These are phyloP conservation scores for Drosophila nr. fundita DNA, from an alignment of 2,888 invertebrate genomes.

Conservation along the genomic window DNA sequence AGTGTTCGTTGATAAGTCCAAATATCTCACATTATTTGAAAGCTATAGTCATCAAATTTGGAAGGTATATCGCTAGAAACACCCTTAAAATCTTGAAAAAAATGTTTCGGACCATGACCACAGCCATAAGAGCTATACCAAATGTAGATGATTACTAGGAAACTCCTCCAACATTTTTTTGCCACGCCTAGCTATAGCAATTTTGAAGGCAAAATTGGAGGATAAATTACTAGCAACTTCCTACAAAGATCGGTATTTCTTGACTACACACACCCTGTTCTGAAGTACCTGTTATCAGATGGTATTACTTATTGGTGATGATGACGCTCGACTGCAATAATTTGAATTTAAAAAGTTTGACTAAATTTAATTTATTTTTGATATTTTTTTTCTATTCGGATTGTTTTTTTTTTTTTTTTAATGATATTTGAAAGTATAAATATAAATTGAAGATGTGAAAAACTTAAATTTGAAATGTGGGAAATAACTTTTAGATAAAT, in stretches of 20 bases:
- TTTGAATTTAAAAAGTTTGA: too few relatives aligned
- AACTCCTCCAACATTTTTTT: not conserved
- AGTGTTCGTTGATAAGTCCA: not conserved
- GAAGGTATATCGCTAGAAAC: too few relatives aligned
- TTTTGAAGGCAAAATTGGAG: too few relatives aligned
- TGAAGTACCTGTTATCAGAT: not conserved
- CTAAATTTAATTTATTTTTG: not conserved
- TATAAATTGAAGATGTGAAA: too few relatives aligned
- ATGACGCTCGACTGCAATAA: not conserved
- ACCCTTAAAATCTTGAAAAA: too few relatives aligned
- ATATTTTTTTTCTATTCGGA: not conserved
- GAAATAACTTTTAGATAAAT: too few relatives aligned
- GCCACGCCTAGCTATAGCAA: too few relatives aligned
- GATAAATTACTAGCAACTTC: too few relatives aligned
- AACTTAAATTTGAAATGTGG: too few relatives aligned
- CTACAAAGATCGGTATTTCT: not conserved
- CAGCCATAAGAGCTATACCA: too few relatives aligned
- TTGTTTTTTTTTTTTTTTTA: not conserved
- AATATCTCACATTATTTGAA: not conserved
- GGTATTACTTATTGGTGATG: not conserved
- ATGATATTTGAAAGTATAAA: too few relatives aligned
- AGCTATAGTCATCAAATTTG: not conserved
- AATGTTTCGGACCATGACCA: too few relatives aligned
- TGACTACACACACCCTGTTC: not conserved
- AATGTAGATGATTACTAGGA: not conserved